phyloP scores from a whole-genome alignment of 2,888 invertebrate species.

The Cephus pygmeus region DNA sequence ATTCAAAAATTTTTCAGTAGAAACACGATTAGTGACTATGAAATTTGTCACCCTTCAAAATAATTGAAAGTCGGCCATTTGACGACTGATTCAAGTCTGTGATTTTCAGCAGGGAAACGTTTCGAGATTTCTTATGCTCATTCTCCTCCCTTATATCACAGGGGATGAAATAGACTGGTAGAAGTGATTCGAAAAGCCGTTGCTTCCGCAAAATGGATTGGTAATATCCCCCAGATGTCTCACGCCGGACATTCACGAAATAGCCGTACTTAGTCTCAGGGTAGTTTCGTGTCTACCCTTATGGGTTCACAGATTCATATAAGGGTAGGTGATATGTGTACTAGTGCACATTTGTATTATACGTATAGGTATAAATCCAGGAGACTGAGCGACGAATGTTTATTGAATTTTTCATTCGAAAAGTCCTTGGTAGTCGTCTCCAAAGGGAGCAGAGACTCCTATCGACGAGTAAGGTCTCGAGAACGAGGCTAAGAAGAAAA shows the following conservation, averaged over 20 bases:
- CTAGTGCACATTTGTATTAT: neutral
- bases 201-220: constrained; percentile 1
- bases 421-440: neutral
- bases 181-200: neutral
- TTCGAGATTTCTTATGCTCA: neutral
- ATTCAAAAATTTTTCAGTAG: neutral
- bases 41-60: neutral
- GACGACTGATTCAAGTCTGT: neutral
- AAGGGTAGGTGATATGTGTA: neutral
- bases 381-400: constrained; percentile 3
- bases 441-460: neutral
- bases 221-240: neutral
- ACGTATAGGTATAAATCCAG: neutral
- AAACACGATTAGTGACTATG: neutral
- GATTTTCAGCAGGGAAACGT: neutral
- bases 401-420: neutral
- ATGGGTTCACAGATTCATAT: neutral
- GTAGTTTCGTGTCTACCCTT: neutral
- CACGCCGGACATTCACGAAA: neutral
- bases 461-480: neutral
- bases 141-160: neutral
- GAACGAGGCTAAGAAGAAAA: constrained; percentile 20
- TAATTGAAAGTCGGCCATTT: neutral
- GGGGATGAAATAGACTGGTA: neutral
- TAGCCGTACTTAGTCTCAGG: neutral